Evolutionary conservation across 1,140 invertebrate species (phyloP).

Genomic region (Cyclina sinensis): DNA sequence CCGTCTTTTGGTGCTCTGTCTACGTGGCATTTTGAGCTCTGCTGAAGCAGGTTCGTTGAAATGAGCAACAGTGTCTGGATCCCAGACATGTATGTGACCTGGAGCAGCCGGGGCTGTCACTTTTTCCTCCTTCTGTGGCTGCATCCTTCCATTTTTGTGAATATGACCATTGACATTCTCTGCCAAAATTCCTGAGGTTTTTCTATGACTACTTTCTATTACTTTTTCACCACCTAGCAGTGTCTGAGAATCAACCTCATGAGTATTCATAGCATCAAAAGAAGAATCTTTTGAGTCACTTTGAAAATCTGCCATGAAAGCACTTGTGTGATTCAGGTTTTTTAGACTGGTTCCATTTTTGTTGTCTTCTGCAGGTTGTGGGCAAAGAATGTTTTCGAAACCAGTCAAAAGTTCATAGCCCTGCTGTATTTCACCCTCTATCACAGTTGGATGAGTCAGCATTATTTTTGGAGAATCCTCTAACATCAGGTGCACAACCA

Average conservation of each 20-base stretch:
- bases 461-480: slow-evolving; percentile 65
- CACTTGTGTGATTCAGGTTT: slow-evolving; percentile 29
- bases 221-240: slow-evolving; percentile 5
- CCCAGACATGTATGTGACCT: slow-evolving; percentile 51
- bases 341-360: slow-evolving; percentile 26
- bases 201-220: background rate
- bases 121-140: background rate
- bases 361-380: background rate
- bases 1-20: slow-evolving; percentile 54
- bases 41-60: slow-evolving; percentile 27
- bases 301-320: background rate
- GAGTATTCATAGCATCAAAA: slow-evolving; percentile 30
- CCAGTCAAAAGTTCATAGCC: slow-evolving; percentile 64
- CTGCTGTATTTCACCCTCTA: slow-evolving; percentile 63
- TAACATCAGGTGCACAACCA: slow-evolving; percentile 69
- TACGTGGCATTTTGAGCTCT: slow-evolving; percentile 11
- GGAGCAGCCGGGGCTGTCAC: slow-evolving; percentile 1
- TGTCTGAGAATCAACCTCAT: slow-evolving; percentile 18
- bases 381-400: slow-evolving; percentile 57
- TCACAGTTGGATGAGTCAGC: slow-evolving; percentile 58
- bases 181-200: background rate
- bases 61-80: slow-evolving; percentile 28
- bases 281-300: slow-evolving; percentile 23
- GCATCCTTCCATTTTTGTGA: slow-evolving; percentile 28
- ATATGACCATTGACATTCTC: slow-evolving; percentile 44